These are phyloP conservation scores for Oncorhynchus gorbuscha DNA, from an alignment of 2,113 vertebrate species.

Conservation along the genomic window DNA sequence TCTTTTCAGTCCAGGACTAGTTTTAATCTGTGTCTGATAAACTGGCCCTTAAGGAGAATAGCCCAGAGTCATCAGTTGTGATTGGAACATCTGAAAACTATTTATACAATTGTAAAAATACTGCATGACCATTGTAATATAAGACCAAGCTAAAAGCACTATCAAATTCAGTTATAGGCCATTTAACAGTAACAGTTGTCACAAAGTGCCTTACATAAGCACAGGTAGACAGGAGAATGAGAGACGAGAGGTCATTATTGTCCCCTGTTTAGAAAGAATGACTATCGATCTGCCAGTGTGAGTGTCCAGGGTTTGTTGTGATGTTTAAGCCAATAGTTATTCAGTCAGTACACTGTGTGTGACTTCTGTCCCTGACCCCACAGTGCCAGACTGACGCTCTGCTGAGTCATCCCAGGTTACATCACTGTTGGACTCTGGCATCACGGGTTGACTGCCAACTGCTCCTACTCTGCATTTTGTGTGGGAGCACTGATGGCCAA, in stretches of 20 bases:
- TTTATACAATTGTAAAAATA: constrained; percentile 13
- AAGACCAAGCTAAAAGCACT: too few relatives aligned
- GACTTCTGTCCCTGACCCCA: constrained; percentile 23
- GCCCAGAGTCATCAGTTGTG: neutral
- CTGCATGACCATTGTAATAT: too few relatives aligned
- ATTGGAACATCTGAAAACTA: constrained; percentile 21
- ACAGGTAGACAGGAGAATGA: neutral
- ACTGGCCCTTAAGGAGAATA: too few relatives aligned
- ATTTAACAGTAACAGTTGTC: too few relatives aligned
- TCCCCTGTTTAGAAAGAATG: neutral
- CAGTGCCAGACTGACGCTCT: constrained; percentile 23
- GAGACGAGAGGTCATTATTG: neutral
- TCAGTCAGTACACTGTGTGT: constrained; percentile 53
- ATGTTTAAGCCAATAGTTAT: constrained; percentile 50
- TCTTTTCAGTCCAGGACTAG: too few relatives aligned
- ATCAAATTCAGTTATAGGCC: too few relatives aligned
- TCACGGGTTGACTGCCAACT: neutral
- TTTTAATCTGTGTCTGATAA: too few relatives aligned
- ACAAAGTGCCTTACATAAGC: neutral
- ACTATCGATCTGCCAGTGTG: neutral
- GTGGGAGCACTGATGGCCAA: too few relatives aligned
- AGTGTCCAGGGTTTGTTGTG: constrained; percentile 4
- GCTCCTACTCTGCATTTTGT: neutral
- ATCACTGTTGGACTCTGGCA: constrained; percentile 13
- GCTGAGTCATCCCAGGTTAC: constrained; percentile 43